Evolutionary conservation across 37 sponge, comb jelly and placozoan species (phyloP), one percentile per base, ranked within the genome.

Genomic region (Dysidea cf. avara): DNA sequence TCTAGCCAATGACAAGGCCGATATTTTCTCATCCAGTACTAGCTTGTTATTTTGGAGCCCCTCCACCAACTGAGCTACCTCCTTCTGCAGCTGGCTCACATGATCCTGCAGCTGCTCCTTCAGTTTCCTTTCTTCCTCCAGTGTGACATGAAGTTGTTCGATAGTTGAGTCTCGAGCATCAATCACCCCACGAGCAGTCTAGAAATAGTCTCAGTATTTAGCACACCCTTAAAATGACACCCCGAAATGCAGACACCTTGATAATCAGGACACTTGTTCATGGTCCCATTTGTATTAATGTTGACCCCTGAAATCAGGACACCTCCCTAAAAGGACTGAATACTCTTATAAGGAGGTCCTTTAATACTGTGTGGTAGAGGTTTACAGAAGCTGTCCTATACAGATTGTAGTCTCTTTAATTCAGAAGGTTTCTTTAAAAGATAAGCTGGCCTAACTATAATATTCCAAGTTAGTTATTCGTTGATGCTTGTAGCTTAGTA

Each of bases 21-120:
- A 30, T 26, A 69, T 73, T 60, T 90, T 95, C 74, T 95, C 96
- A 14, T 95, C 92, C 80, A 87, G 40, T 38, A 30, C 39, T 33
- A 62, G 53, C 20, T 67, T 74, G 4, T 71, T 62, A 11, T 38
- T n/a, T 2, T 35, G 61, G 38, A 87, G 71, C 53, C 76, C 79
- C 25, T 76, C 75, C 56, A 79, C 78, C 0, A 39, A 24, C 20
- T 29, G 18, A 24, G 72, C 54, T 21, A 68, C 29, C 61, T 56
- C 46, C 17, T 13, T 33, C 49, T 89, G 85, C 59, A 89, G 30
- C n/a, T 60, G n/a, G 3, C 81, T 61, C 17, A 83, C 55, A 13
- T 79, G 67, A 31, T 79, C 40, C 56, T 83, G 72, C 26, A 68
- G 74, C 51, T 73, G 72, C 56, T 86, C 75, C 30, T 77, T 29